Base-by-base conservation (phyloP, 2,113 vertebrate genomes). In the Rhinichthys klamathensis region DNA sequence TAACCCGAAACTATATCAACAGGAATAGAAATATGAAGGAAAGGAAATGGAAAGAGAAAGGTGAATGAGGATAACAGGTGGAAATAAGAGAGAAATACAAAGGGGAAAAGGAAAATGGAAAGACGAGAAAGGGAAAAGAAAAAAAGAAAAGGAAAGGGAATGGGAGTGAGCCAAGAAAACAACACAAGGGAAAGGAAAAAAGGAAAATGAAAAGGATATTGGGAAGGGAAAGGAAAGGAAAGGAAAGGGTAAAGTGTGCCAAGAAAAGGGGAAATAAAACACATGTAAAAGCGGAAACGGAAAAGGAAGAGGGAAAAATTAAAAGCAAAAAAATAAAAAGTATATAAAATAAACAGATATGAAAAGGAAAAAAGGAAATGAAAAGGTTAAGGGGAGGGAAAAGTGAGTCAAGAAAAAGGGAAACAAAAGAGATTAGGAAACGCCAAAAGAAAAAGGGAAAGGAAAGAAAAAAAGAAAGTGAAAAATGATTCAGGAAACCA, bases 31-130 rank as follows among this genome's bases (percentile, higher is more conserved):
- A 63, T 30, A 27, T 4, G 27, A 65, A 30, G 27, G 27, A 32
- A 67, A 10, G 30, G 0, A 35, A 35, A 67, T 18, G 10, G 30
- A 67, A 35, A 67, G 3, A 67, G 27, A 67, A 67, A 67, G 27
- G 1, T 30, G 27, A 15, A 65, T 9, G 61, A 13, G 27, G 15
- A 18, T 32, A 67, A 3, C 2, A 65, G 5, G 30, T 32, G 25
- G 27, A 9, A 32, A 69, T 1, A 4, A 69, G 10, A 35, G 1
- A 32, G 15, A 69, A 69, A 35, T 1, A 6, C 2, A 67, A 32
- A 27, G 1, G 10, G 10, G 88, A 88, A 80, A 91, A 82, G 90
- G 84, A 84, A 21, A 80, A 35, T 46, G 2, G 27, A 54, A 65
- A 7, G 67, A 38, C 6, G 35, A 38, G 21, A 30, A n/a, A 46